These are phyloP conservation scores for Loripinus fragilis DNA, from an alignment of 2,888 invertebrate species.

Conservation along the genomic window DNA sequence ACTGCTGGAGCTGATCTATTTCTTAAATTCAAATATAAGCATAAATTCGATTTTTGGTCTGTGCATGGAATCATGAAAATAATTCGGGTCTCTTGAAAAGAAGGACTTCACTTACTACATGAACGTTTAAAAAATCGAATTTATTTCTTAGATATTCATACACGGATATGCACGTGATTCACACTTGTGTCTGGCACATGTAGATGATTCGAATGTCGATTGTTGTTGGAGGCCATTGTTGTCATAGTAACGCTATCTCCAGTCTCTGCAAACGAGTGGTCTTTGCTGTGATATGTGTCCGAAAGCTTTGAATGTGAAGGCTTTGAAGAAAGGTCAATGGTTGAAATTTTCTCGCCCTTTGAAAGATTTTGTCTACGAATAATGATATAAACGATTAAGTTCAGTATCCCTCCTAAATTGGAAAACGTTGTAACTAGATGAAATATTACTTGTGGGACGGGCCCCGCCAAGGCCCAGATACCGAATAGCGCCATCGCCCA, in stretches of 20 bases:
- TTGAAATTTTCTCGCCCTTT: conserved; percentile 35
- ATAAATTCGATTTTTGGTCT: no score
- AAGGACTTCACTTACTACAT: no score
- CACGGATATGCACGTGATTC: neutral
- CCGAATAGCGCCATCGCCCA: conserved; percentile 61
- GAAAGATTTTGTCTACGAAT: conserved; percentile 31
- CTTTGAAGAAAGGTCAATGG: neutral
- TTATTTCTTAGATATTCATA: no score
- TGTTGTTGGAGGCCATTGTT: neutral
- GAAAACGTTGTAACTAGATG: conserved; percentile 61
- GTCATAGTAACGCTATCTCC: neutral
- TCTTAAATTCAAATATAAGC: no score
- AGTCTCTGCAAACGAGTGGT: neutral
- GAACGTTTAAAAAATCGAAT: no score
- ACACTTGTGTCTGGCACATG: neutral
- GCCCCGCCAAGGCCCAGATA: conserved; percentile 46
- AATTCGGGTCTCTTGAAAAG: no score
- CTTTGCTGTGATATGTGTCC: neutral
- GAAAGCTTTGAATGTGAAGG: neutral
- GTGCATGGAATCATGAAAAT: no score
- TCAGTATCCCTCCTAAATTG: conserved; percentile 58
- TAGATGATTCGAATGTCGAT: neutral
- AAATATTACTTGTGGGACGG: conserved; percentile 53
- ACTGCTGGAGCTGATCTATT: no score
- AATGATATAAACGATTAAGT: conserved; percentile 53